Evolutionary conservation across 2,113 vertebrate genomes (phyloP).

Genomic region (Siphamia tubifer): DNA sequence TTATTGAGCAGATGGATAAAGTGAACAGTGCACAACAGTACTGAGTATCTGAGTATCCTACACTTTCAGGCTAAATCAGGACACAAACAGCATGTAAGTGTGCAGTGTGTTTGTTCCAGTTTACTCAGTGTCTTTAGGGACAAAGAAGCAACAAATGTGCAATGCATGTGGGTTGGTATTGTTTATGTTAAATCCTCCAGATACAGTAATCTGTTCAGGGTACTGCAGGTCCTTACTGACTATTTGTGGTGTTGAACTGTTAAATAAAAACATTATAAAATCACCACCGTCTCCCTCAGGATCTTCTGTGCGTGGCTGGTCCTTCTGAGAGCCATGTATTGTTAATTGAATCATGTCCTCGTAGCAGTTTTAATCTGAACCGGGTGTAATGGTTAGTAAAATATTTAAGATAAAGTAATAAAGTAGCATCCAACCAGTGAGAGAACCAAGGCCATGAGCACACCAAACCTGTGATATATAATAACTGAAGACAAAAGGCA

Average conservation of each 20-base stretch:
- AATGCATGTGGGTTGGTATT: conserved; percentile 26
- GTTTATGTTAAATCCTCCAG: conserved; percentile 40
- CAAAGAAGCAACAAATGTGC: conserved; percentile 20
- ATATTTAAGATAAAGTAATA: conserved; percentile 15
- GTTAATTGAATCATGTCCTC: conserved; percentile 48
- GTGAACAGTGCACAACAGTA: no score
- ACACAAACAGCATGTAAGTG: background rate
- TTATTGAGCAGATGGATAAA: no score
- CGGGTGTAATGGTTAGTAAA: conserved; percentile 25
- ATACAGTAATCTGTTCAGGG: conserved; percentile 27
- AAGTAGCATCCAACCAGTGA: conserved; percentile 4
- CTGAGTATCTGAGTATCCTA: no score
- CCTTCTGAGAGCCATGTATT: conserved; percentile 22
- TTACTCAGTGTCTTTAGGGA: conserved; percentile 15
- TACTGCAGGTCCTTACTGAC: conserved; percentile 5
- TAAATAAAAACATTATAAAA: background rate
- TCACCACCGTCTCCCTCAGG: conserved; percentile 7
- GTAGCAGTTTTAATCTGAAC: conserved; percentile 21
- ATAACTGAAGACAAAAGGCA: background rate
- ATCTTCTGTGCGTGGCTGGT: conserved; percentile 20
- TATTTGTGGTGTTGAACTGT: background rate
- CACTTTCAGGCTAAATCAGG: background rate
- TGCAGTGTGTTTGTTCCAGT: conserved; percentile 15
- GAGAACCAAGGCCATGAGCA: background rate
- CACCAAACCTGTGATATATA: conserved; percentile 4